phyloP scores from a whole-genome alignment of 1,140 invertebrate species.

The Carposina sasakii region DNA sequence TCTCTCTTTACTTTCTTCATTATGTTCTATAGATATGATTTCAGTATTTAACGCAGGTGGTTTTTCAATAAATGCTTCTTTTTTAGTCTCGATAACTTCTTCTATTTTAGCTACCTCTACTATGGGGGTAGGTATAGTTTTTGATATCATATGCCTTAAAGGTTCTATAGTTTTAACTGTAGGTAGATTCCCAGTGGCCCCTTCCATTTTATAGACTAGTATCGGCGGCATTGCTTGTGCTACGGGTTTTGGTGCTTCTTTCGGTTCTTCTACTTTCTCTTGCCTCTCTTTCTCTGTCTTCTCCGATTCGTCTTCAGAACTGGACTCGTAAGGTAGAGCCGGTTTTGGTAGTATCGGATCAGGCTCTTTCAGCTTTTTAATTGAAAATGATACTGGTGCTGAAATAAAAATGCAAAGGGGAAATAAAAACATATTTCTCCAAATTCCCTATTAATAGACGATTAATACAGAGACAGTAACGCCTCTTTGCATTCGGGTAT shows the following conservation, averaged over 20 bases:
- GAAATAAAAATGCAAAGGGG: too few species aligned
- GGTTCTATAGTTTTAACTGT: slow-evolving; percentile 35
- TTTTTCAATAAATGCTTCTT: slow-evolving; percentile 19
- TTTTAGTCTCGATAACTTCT: slow-evolving; percentile 22
- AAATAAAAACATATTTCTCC: too few species aligned
- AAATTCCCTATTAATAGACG: too few species aligned
- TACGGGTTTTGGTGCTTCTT: slow-evolving; percentile 26
- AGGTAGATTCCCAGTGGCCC: slow-evolving; percentile 29
- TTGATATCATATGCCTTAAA: slow-evolving; percentile 14
- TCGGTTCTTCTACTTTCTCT: slow-evolving; percentile 25
- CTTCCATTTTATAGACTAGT: slow-evolving; percentile 56
- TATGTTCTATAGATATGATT: not conserved
- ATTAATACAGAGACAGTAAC: too few species aligned
- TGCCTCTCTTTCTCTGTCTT: slow-evolving; percentile 39
- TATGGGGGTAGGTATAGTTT: slow-evolving; percentile 14
- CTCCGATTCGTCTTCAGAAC: slow-evolving; percentile 77
- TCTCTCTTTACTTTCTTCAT: not conserved
- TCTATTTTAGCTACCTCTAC: slow-evolving; percentile 23
- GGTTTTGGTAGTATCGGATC: slow-evolving; percentile 79
- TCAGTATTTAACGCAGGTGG: slow-evolving; percentile 5
- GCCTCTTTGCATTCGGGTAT: too few species aligned
- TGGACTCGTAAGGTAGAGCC: slow-evolving; percentile 82
- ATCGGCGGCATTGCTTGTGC: slow-evolving; percentile 16
- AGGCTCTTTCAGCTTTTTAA: slow-evolving; percentile 84
- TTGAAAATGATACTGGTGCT: slow-evolving; percentile 86